These are phyloP conservation scores for Drosophila miranda DNA, from an alignment of 1,140 invertebrate species.

Conservation along the genomic window DNA sequence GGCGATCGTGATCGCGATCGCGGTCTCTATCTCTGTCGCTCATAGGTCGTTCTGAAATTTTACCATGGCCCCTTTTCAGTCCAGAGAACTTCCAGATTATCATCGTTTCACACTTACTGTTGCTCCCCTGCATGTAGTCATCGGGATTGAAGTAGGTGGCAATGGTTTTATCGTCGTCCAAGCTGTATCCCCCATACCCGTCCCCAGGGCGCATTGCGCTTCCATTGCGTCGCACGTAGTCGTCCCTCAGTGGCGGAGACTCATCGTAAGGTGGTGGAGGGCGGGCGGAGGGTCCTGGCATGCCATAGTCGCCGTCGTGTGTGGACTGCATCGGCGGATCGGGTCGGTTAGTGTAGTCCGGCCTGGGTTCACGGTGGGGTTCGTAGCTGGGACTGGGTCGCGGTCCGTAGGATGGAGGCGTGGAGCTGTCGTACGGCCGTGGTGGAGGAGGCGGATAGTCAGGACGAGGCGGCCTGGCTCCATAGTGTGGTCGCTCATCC, in stretches of 20 bases:
- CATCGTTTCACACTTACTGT: slow-evolving; percentile 37
- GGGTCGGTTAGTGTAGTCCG: slow-evolving; percentile 74
- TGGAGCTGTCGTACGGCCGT: slow-evolving; percentile 48
- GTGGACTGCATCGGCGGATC: slow-evolving; percentile 56
- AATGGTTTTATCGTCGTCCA: slow-evolving; percentile 77
- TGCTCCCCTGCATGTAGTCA: slow-evolving; percentile 63
- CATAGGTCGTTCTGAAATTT: slow-evolving; percentile 56
- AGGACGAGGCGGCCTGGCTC: slow-evolving; percentile 32
- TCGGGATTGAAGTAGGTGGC: slow-evolving; percentile 80
- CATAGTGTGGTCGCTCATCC: slow-evolving; percentile 58
- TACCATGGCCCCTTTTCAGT: background rate
- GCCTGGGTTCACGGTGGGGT: slow-evolving; percentile 54
- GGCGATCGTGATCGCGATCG: slow-evolving; percentile 48
- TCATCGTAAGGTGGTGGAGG: no score
- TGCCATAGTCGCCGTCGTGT: slow-evolving; percentile 21
- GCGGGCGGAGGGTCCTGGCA: no score
- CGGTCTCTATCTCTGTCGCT: slow-evolving; percentile 49
- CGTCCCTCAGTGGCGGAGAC: slow-evolving; percentile 18
- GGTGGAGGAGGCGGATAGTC: slow-evolving; percentile 41
- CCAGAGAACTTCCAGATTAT: background rate
- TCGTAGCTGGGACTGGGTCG: slow-evolving; percentile 53
- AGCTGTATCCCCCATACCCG: slow-evolving; percentile 49
- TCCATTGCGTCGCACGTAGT: slow-evolving; percentile 72
- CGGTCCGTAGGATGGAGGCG: slow-evolving; percentile 52
- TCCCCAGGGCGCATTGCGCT: slow-evolving; percentile 55